phyloP scores from a whole-genome alignment of 2,888 invertebrate species.

The Odontomyia ornata region DNA sequence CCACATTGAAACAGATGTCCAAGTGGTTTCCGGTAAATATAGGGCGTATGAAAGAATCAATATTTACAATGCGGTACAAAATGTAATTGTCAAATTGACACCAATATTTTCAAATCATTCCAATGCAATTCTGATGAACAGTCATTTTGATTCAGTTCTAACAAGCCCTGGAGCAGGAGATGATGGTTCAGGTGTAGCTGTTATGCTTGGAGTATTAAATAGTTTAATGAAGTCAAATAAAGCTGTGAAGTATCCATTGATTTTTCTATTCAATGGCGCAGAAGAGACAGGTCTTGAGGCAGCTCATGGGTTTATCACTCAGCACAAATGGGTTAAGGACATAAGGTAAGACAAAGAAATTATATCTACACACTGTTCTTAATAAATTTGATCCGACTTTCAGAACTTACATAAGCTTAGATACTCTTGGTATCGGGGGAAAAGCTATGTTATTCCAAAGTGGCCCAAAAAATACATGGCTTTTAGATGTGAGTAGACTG shows the following conservation, averaged over 20 bases:
- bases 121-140: conserved; percentile 75
- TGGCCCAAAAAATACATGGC: conserved; percentile 76
- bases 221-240: conserved; percentile 60
- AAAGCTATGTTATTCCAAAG: conserved; percentile 90
- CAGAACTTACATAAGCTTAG: conserved; percentile 70
- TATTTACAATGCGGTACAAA: conserved; percentile 62
- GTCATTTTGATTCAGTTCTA: conserved; percentile 92
- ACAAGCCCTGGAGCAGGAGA: conserved; percentile 76
- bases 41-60: conserved; percentile 58
- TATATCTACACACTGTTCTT: no score
- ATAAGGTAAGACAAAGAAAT: conserved; percentile 67
- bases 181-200: conserved; percentile 71
- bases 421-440: conserved; percentile 93
- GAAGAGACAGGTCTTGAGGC: conserved; percentile 75
- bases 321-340: conserved; percentile 83
- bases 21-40: conserved; percentile 61
- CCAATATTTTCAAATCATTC: conserved; percentile 57
- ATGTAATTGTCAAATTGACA: conserved; percentile 60
- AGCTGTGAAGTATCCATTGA: conserved; percentile 67
- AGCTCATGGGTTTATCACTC: conserved; percentile 74
- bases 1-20: conserved; percentile 59
- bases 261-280: conserved; percentile 75
- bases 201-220: conserved; percentile 71
- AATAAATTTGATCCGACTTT: no score
- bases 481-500: conserved; percentile 62